Evolutionary conservation across 92 coral and sea anemone genomes (phyloP), one percentile per base, ranked within the genome.

Genomic region (Micromussa lordhowensis): DNA sequence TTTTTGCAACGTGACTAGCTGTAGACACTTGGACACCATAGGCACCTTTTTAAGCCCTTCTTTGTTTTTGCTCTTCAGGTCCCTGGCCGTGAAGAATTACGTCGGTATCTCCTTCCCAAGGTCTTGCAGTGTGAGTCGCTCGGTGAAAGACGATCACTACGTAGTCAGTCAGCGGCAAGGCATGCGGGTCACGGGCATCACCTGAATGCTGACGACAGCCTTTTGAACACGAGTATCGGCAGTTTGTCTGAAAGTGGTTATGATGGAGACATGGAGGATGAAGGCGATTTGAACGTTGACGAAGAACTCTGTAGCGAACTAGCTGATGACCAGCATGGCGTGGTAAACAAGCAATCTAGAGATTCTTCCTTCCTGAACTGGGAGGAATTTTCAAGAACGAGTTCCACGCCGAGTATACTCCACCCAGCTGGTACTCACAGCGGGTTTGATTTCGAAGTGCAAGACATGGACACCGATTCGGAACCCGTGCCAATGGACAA

Each of bases 231-330:
- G 49, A 93, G 96, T 55, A 81, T 92, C 17, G 74, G 98, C 61
- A 86, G 95, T 57, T 75, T 94, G 63, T 93, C 98, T 2, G 98
- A 96, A 78, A 94, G 98, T 53, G 99, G 98, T 78, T 98, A 98
- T 75, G 99, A 98, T 4, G 99, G 99, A 35, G 99, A 98, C 55
- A 92, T 92, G 87, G 99, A 98, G 66, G 99, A 98, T 76, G 94
- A 96, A 63, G 99, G 95, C 1, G 99, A 97, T 24, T 82, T 85
- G 64, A 72, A 86, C 71, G 91, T 74, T 48, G 96, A 87, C 36
- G 96, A 89, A 54, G 95, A 89, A 66, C 92, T 96, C n/a, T 81
- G 58, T 55, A 92, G 84, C 69, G 91, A 92, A 29, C 85, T 82
- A 44, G 77, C 82, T 32, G 55, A 80, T 5, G 95, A 87, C 10